These are phyloP conservation scores for Tenthredo mesomela DNA, from an alignment of 2,888 invertebrate genomes.

Conservation along the genomic window DNA sequence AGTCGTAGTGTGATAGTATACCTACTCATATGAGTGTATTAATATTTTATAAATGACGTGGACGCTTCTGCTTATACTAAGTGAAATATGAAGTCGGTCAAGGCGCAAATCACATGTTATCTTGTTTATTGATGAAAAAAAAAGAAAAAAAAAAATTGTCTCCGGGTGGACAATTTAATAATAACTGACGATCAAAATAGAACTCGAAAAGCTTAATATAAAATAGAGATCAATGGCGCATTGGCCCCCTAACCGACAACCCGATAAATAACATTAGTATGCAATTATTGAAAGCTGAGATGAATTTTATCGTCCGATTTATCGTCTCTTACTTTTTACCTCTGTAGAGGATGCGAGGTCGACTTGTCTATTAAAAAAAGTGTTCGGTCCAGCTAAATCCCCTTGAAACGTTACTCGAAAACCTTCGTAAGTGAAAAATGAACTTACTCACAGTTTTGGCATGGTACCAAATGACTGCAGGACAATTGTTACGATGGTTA, in stretches of 20 bases:
- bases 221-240: neutral
- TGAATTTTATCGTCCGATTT: neutral
- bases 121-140: neutral
- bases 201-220: slow-evolving; percentile 4
- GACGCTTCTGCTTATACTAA: neutral
- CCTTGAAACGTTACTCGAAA: neutral
- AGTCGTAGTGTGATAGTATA: neutral
- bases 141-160: neutral
- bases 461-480: slow-evolving; percentile 12
- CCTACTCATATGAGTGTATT: neutral
- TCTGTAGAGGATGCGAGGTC: neutral
- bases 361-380: neutral
- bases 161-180: neutral
- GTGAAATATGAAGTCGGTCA: slow-evolving; percentile 27
- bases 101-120: slow-evolving; percentile 7
- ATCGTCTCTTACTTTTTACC: neutral
- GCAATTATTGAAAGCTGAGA: slow-evolving; percentile 14
- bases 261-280: neutral
- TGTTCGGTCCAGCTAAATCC: neutral
- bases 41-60: neutral
- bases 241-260: neutral
- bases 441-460: neutral
- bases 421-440: neutral
- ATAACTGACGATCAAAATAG: neutral
- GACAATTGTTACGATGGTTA: neutral